Evolutionary conservation across 2,797 vertebrate genomes (phyloP).

Genomic region (Urocyon cinereoargenteus): DNA sequence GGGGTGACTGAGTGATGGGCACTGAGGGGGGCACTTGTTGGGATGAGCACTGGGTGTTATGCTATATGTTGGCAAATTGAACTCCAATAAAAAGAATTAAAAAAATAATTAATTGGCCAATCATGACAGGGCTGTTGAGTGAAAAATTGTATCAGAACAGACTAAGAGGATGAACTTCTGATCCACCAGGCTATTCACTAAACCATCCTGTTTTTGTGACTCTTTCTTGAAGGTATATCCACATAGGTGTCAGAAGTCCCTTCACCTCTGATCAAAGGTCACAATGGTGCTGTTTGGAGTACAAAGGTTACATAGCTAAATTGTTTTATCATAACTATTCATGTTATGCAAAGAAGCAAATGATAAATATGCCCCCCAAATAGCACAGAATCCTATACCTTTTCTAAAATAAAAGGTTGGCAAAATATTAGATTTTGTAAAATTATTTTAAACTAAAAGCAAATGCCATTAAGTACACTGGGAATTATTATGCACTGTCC

Average conservation of each 20-base stretch:
- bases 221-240: background rate
- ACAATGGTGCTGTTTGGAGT: background rate
- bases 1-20: too few species aligned
- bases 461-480: background rate
- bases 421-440: background rate
- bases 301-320: background rate
- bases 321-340: background rate
- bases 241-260: accelerated
- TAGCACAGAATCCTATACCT: background rate
- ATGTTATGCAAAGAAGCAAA: background rate
- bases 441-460: background rate
- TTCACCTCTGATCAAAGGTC: background rate
- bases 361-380: background rate
- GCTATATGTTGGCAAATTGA: too few species aligned
- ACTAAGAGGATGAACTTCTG: background rate
- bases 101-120: background rate
- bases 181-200: too few species aligned
- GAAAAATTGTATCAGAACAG: background rate
- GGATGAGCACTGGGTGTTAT: too few species aligned
- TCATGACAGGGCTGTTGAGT: too few species aligned
- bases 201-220: background rate
- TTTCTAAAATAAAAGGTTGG: background rate
- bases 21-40: too few species aligned
- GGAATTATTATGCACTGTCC: background rate
- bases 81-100: too few species aligned